A percentile compares a stretch with the other conserved stretches of the same genome.
phyloP scores from a whole-genome alignment of 2,797 vertebrate genomes.

The Gymnoscopelus braueri region DNA sequence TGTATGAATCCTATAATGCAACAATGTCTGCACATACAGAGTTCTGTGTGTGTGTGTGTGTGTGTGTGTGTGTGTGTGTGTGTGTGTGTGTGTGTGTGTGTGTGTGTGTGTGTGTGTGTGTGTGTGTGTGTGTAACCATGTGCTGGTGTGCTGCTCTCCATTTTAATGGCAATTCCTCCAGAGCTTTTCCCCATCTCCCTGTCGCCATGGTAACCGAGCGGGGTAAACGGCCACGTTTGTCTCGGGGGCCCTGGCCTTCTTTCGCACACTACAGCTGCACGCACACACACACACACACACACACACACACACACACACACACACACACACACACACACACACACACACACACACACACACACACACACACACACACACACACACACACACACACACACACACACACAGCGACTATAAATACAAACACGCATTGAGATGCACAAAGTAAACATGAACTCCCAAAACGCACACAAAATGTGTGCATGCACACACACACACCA shows the following conservation, averaged over 20 bases:
- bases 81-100: conserved; percentile 34
- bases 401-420: conserved; percentile 44
- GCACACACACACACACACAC: conserved; percentile 24
- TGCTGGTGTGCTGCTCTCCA: conserved; percentile 68
- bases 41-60: neutral
- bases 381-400: conserved; percentile 29
- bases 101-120: conserved; percentile 19
- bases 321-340: conserved; percentile 42
- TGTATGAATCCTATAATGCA: neutral
- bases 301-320: conserved; percentile 6
- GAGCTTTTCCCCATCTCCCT: conserved; percentile 72
- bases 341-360: conserved; percentile 8
- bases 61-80: conserved; percentile 9
- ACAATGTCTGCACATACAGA: too few species aligned
- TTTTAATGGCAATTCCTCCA: conserved; percentile 81
- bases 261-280: conserved; percentile 72
- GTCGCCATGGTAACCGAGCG: conserved; percentile 80
- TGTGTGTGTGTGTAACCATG: conserved; percentile 60
- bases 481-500: conserved; percentile 11
- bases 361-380: neutral
- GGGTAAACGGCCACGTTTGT: conserved; percentile 73
- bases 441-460: conserved; percentile 47
- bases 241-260: conserved; percentile 84
- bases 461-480: neutral
- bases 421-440: conserved; percentile 31